phyloP scores from a whole-genome alignment of 2,888 invertebrate genomes.

The Papilio elwesi region DNA sequence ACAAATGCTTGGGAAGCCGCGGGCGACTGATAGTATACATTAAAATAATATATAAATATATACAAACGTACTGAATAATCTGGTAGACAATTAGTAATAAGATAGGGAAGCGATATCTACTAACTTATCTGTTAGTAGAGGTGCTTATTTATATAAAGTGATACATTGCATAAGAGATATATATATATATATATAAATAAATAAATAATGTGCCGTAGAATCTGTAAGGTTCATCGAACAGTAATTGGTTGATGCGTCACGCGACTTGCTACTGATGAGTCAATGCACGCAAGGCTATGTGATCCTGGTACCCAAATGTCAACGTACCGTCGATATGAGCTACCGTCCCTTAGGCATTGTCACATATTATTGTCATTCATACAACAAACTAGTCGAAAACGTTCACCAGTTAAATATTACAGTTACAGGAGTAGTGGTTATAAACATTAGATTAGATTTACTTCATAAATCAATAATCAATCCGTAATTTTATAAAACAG shows the following conservation, averaged over 20 bases:
- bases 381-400: too few relatives aligned
- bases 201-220: constrained; percentile 2
- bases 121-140: neutral
- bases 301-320: neutral
- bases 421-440: too few relatives aligned
- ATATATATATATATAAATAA: neutral
- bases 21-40: too few relatives aligned
- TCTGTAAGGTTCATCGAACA: constrained; percentile 23
- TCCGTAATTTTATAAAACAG: too few relatives aligned
- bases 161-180: constrained; percentile 1
- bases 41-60: too few relatives aligned
- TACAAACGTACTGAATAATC: too few relatives aligned
- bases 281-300: constrained; percentile 12
- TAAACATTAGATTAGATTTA: too few relatives aligned
- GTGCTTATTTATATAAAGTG: neutral
- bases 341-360: neutral
- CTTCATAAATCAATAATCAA: too few relatives aligned
- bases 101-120: neutral
- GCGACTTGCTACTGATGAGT: constrained; percentile 14
- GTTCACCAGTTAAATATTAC: too few relatives aligned
- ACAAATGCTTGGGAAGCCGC: too few relatives aligned
- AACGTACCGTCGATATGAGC: neutral
- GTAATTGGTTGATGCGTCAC: constrained; percentile 19
- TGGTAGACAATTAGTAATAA: neutral
- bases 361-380: neutral